Evolutionary conservation across 2,888 invertebrate species (phyloP).

Genomic region (Vesta saturnalis): DNA sequence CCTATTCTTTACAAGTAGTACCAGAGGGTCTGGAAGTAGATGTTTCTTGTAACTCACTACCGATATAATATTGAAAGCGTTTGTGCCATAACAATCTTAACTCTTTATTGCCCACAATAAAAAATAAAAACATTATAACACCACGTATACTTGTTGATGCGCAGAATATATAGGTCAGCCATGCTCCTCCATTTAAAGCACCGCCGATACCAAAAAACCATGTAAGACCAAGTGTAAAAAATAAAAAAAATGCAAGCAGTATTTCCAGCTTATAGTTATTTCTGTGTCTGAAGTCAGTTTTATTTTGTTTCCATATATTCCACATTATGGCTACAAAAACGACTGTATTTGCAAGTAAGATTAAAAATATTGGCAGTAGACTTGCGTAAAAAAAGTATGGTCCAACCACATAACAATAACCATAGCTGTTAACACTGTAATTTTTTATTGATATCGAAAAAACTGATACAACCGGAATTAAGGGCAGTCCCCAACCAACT

Average conservation of each 20-base stretch:
- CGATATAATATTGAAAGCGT: slow-evolving; percentile 6
- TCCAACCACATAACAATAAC: slow-evolving; percentile 64
- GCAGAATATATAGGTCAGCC: slow-evolving; percentile 63
- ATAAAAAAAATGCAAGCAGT: slow-evolving; percentile 65
- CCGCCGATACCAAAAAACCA: slow-evolving; percentile 67
- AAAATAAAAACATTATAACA: slow-evolving; percentile 67
- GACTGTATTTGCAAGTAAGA: slow-evolving; percentile 65
- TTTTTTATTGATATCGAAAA: slow-evolving; percentile 8
- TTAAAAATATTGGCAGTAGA: slow-evolving; percentile 63
- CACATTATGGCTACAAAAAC: slow-evolving; percentile 67
- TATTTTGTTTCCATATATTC: slow-evolving; percentile 61
- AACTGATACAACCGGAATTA: slow-evolving; percentile 62
- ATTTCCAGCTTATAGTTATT: slow-evolving; percentile 66
- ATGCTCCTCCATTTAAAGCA: slow-evolving; percentile 48
- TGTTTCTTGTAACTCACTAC: background rate
- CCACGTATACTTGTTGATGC: slow-evolving; percentile 66
- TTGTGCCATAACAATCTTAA: slow-evolving; percentile 63
- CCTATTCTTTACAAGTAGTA: no score
- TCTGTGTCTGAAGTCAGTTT: slow-evolving; percentile 61
- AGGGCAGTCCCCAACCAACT: slow-evolving; percentile 69
- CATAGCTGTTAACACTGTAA: slow-evolving; percentile 53
- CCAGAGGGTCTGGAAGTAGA: background rate
- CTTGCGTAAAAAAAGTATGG: slow-evolving; percentile 64
- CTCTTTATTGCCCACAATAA: slow-evolving; percentile 66
- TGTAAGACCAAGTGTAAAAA: slow-evolving; percentile 67